These are phyloP conservation scores for Actinemys pallida DNA, from an alignment of 2,113 vertebrate genomes.

Conservation along the genomic window DNA sequence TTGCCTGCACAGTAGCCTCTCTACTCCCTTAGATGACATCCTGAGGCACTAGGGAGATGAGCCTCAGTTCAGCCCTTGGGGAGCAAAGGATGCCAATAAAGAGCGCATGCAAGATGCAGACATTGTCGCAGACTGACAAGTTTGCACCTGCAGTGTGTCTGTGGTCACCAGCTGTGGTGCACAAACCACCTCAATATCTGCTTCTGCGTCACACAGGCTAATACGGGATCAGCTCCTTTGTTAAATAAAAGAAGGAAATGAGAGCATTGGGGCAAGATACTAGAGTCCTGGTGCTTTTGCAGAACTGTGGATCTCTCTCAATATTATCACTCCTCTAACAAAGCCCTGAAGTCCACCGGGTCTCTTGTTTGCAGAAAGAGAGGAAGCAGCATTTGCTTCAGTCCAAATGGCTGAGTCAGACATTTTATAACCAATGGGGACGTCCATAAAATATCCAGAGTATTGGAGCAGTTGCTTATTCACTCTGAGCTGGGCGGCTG, in stretches of 20 bases:
- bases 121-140: neutral
- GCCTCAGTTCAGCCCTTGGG: neutral
- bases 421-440: neutral
- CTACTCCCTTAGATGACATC: neutral
- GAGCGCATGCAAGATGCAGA: neutral
- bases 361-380: neutral
- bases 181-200: neutral
- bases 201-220: neutral
- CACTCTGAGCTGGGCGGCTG: neutral
- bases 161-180: neutral
- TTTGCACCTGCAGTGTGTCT: neutral
- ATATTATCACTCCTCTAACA: neutral
- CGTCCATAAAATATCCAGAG: too few relatives aligned
- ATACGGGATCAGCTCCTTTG: neutral
- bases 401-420: neutral
- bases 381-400: neutral
- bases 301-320: neutral
- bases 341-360: too few relatives aligned
- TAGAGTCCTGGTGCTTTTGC: neutral
- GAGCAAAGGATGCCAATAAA: neutral
- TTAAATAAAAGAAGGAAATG: neutral
- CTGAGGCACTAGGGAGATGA: neutral
- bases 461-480: neutral
- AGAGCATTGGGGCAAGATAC: neutral
- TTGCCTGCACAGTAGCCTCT: neutral